These are phyloP conservation scores for Drosophila barbarae DNA, from an alignment of 2,888 invertebrate species.

Conservation along the genomic window DNA sequence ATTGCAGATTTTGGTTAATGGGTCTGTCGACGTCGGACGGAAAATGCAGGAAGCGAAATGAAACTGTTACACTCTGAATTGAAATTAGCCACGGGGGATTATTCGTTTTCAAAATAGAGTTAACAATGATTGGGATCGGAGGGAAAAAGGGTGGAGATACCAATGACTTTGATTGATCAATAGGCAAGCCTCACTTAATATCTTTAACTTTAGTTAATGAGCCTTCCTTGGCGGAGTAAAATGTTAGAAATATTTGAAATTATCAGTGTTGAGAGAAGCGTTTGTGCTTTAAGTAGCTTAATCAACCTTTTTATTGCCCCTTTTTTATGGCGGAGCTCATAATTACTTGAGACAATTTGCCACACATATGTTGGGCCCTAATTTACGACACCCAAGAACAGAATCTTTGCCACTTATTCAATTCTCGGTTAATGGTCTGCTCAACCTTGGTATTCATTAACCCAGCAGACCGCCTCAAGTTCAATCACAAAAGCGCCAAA, in stretches of 20 bases:
- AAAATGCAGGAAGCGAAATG: slow-evolving; percentile 63
- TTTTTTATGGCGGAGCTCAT: slow-evolving; percentile 2
- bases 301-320: slow-evolving; percentile 7
- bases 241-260: background rate
- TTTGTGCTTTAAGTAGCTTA: background rate
- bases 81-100: slow-evolving; percentile 56
- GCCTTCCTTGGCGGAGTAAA: background rate
- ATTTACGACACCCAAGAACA: slow-evolving; percentile 23
- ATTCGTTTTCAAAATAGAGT: slow-evolving; percentile 37
- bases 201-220: background rate
- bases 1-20: slow-evolving; percentile 64
- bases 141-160: slow-evolving; percentile 5
- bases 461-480: slow-evolving; percentile 58
- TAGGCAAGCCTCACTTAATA: background rate
- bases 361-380: slow-evolving; percentile 7
- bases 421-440: slow-evolving; percentile 42
- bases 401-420: slow-evolving; percentile 44
- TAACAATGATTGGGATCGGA: slow-evolving; percentile 4
- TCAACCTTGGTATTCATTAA: slow-evolving; percentile 69
- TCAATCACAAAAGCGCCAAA: slow-evolving; percentile 58
- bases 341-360: slow-evolving; percentile 16
- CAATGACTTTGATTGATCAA: slow-evolving; percentile 6
- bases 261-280: background rate
- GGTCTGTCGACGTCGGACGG: slow-evolving; percentile 55
- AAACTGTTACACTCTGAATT: slow-evolving; percentile 65